phyloP scores from a whole-genome alignment of 2,888 invertebrate species.

The Drosophila monieri region DNA sequence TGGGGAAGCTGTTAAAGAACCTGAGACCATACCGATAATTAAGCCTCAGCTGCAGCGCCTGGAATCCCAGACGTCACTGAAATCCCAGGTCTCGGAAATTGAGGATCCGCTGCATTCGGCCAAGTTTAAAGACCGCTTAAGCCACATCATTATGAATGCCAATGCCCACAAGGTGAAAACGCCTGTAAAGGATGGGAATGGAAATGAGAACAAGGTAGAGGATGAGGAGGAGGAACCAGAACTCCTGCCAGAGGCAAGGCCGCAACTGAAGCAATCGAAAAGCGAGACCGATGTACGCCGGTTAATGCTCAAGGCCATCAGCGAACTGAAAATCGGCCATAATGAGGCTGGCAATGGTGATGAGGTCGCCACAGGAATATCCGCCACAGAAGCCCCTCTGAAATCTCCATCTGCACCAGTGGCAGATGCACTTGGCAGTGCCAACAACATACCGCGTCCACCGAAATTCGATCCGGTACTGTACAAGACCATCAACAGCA shows the following conservation, averaged over 20 bases:
- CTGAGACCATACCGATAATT: not conserved
- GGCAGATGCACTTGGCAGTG: conserved; percentile 14
- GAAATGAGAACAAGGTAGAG: conserved; percentile 8
- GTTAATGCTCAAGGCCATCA: conserved; percentile 64
- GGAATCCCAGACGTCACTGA: conserved; percentile 44
- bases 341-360: conserved; percentile 52
- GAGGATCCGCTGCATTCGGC: conserved; percentile 77
- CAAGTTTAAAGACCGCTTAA: conserved; percentile 76
- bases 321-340: conserved; percentile 62
- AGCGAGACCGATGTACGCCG: conserved; percentile 80
- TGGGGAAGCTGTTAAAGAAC: not conserved
- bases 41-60: conserved; percentile 6
- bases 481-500: conserved; percentile 80
- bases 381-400: conserved; percentile 7
- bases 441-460: conserved; percentile 72
- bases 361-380: conserved; percentile 21
- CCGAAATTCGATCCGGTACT: conserved; percentile 82
- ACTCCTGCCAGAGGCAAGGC: conserved; percentile 14
- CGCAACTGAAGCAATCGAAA: conserved; percentile 75
- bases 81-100: conserved; percentile 56
- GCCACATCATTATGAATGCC: conserved; percentile 66
- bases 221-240: conserved; percentile 9
- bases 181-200: conserved; percentile 15
- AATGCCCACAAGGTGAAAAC: conserved; percentile 29
- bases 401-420: conserved; percentile 4